A percentile compares a stretch with the other conserved stretches of the same genome.
phyloP scores from a whole-genome alignment of 64 coral and sea anemone genomes.

The Stichodactyla mertensii region DNA sequence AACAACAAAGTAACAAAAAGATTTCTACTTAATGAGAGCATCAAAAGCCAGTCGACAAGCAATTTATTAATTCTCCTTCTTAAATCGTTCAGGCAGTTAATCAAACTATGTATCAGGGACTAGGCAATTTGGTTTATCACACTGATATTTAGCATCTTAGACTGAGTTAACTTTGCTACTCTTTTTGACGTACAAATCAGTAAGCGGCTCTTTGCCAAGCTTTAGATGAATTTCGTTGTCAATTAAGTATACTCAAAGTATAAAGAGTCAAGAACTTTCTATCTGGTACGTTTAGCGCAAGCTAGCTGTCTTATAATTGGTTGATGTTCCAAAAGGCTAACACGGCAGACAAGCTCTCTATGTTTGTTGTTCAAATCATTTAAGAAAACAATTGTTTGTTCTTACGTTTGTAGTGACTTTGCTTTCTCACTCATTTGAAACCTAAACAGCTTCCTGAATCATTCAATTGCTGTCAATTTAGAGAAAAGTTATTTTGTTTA shows the following conservation, averaged over 20 bases:
- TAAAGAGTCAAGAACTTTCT: neutral
- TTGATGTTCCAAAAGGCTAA: neutral
- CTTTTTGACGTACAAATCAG: neutral
- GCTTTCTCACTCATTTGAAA: slow-evolving; percentile 17
- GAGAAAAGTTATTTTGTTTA: neutral
- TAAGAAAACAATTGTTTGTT: slow-evolving; percentile 27
- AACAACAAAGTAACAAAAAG: neutral
- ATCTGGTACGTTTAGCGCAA: neutral
- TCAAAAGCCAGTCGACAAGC: neutral
- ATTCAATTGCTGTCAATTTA: slow-evolving; percentile 14
- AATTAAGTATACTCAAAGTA: neutral
- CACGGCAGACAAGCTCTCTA: neutral
- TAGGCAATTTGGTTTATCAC: neutral
- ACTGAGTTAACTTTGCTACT: neutral
- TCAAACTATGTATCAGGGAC: neutral
- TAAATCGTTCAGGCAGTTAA: neutral
- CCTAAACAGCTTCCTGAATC: slow-evolving; percentile 16
- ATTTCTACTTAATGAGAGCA: neutral
- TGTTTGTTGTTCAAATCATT: slow-evolving; percentile 16
- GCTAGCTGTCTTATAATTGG: neutral
- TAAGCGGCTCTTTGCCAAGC: slow-evolving; percentile 11
- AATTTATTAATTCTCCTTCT: neutral
- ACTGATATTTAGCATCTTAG: neutral
- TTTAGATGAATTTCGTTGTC: neutral
- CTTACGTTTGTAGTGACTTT: slow-evolving; percentile 1